Conservation (phyloP, 2,888 invertebrate genomes). For the Petrolisthes manimaculis region DNA sequence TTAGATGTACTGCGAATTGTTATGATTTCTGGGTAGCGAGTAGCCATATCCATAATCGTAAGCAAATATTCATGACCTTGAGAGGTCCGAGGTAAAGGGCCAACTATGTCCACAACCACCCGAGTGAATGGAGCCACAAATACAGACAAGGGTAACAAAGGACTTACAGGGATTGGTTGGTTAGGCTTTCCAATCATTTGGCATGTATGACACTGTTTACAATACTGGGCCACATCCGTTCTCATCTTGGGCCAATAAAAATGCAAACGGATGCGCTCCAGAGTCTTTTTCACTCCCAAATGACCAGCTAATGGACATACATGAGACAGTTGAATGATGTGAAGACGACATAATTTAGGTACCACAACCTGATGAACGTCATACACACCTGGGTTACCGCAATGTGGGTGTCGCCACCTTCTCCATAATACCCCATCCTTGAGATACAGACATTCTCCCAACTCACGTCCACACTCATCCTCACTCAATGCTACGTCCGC, state of each 20-base stretch:
- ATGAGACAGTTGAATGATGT: background rate
- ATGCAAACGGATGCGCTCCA: background rate
- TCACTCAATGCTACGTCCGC: background rate
- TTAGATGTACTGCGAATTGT: background rate
- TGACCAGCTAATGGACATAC: background rate
- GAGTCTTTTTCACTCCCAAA: slow-evolving; percentile 10
- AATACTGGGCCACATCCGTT: background rate
- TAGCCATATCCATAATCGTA: slow-evolving; percentile 3
- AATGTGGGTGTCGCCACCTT: background rate
- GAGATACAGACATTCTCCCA: background rate
- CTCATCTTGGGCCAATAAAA: slow-evolving; percentile 8
- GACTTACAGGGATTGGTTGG: background rate
- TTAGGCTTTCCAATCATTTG: no score
- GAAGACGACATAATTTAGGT: background rate
- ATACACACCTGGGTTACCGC: background rate
- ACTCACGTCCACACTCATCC: background rate
- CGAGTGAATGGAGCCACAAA: background rate
- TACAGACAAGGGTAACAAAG: background rate
- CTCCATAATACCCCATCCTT: slow-evolving; percentile 5
- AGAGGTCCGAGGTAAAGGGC: background rate
- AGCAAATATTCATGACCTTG: background rate
- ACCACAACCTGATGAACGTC: slow-evolving; percentile 5
- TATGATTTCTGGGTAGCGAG: slow-evolving; percentile 12
- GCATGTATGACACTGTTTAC: background rate
- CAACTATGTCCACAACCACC: background rate